A percentile compares a stretch with the other conserved stretches of the same genome.
Conservation (phyloP, 2,797 vertebrate species). For the Mormyrus hasselquistii region DNA sequence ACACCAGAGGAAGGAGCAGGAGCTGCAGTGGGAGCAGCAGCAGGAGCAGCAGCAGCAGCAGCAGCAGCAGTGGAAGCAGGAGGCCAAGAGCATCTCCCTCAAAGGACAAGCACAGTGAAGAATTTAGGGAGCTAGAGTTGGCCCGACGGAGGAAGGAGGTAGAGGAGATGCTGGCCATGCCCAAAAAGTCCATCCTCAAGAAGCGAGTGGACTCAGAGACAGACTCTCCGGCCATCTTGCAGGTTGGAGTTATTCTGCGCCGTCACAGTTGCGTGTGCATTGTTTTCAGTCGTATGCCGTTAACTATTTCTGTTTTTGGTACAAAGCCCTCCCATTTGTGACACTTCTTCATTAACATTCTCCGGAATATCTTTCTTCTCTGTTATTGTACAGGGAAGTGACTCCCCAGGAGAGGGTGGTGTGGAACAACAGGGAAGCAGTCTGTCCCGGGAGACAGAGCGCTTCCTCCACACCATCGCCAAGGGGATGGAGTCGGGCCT, state of each 20-base stretch:
- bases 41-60: constrained; percentile 28
- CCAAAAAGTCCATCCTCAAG: constrained; percentile 81
- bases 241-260: background rate
- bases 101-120: constrained; percentile 41
- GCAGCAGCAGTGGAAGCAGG: constrained; percentile 34
- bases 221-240: constrained; percentile 48
- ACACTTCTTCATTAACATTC: background rate
- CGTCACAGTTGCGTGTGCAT: background rate
- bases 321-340: background rate
- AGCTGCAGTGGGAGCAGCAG: constrained; percentile 52
- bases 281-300: background rate
- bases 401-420: constrained; percentile 57
- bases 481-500: constrained; percentile 62
- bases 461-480: constrained; percentile 67
- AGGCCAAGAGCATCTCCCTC: background rate
- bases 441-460: constrained; percentile 72
- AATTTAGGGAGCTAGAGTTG: constrained; percentile 58
- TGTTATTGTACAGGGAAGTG: constrained; percentile 57
- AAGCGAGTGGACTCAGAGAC: constrained; percentile 69
- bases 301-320: background rate
- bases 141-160: constrained; percentile 69
- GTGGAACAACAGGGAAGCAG: constrained; percentile 51
- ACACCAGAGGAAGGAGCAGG: constrained; percentile 37
- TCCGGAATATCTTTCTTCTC: background rate
- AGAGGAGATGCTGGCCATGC: constrained; percentile 67